Evolutionary conservation across 2,113 vertebrate genomes (phyloP).

Genomic region (Reinhardtius hippoglossoides): DNA sequence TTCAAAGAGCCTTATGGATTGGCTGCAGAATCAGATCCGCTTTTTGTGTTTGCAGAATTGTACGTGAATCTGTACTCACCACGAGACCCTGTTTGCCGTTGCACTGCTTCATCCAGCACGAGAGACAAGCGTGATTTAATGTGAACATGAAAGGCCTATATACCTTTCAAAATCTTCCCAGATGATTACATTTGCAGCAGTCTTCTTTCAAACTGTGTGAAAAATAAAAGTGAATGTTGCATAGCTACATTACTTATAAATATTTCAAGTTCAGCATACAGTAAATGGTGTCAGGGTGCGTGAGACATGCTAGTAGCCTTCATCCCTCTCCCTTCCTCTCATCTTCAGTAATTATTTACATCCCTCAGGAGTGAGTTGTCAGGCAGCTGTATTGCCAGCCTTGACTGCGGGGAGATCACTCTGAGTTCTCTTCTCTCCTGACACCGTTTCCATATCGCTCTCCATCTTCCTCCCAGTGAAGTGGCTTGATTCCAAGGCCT

Average conservation of each 20-base stretch:
- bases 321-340: conserved; percentile 33
- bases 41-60: no score
- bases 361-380: conserved; percentile 44
- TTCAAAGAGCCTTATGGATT: no score
- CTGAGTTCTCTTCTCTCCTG: conserved; percentile 45
- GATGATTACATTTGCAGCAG: no score
- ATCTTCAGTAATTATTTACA: conserved; percentile 59
- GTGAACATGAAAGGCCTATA: no score
- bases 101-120: no score
- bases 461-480: conserved; percentile 31
- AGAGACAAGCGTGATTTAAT: no score
- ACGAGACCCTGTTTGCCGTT: no score
- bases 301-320: background rate
- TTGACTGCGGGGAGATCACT: conserved; percentile 49
- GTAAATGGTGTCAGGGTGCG: background rate
- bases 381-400: conserved; percentile 29
- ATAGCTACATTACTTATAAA: background rate
- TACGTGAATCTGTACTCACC: no score
- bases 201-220: no score
- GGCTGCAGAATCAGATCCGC: no score
- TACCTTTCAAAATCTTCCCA: no score
- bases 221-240: no score
- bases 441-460: conserved; percentile 48
- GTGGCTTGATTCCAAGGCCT: conserved; percentile 57
- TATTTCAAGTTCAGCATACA: background rate